Base-by-base conservation (phyloP, 1,140 invertebrate genomes). In the Anthonomus grandis region DNA sequence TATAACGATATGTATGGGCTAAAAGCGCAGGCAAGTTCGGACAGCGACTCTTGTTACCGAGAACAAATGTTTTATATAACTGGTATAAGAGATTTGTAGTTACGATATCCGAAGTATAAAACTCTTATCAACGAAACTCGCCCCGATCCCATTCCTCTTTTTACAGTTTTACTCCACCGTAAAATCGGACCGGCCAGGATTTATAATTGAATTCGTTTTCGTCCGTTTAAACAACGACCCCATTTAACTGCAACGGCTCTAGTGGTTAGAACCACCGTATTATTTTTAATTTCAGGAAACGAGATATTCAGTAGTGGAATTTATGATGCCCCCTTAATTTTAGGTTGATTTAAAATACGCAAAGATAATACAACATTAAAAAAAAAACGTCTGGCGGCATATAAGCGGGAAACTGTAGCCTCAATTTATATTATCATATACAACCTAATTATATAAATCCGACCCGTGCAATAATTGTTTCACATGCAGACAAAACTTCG, bases 201-300 rank as follows among this genome's bases (percentile, higher is more conserved):
- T 56, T 56, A 56, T 56, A 56, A 56, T 56, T 56, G 53, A 56
- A 56, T 48, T 56, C 42, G 48, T 47, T 48, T 37, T 53, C 25
- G 25, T 44, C 50, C 36, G 25, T 23, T 56, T 27, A 38, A 48
- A 48, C 44, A 47, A 47, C 41, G 36, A 36, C 44, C 53, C 24
- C 17, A 45, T 56, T 56, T 56, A 27, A 48, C 27, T 48, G 53
- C 44, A 56, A 41, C 34, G 22, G 34, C 37, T 17, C 27, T 44
- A 17, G 19, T 23, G 38, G 10, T 41, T 42, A 23, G 50, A 52
- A 52, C 22, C 53, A 21, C 31, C 31, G 42, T 48, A 56, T 56
- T 56, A 56, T 56, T 56, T 56, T 56, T 56, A 56, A 56, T 56
- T 56, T 48, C 53, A 56, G 53, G 53, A 56, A 56, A 34, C 38